Percentiles rank a stretch among this genome's conserved stretches.
Evolutionary conservation across 1,140 invertebrate genomes (phyloP).

Genomic region (Scylla paramamosain): DNA sequence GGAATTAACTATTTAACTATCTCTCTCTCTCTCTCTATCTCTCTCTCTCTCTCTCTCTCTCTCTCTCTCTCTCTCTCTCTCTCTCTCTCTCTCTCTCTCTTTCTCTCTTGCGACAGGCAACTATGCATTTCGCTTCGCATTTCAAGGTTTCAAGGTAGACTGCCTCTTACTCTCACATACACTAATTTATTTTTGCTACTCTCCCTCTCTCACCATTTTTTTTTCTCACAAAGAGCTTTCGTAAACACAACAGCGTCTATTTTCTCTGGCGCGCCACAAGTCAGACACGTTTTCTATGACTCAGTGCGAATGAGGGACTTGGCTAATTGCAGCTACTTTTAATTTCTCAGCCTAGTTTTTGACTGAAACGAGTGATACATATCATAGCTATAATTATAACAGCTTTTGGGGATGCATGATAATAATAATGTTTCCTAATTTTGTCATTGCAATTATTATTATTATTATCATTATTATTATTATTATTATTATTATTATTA

Average conservation of each 20-base stretch:
- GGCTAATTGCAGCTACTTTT: not conserved
- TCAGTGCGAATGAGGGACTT: not conserved
- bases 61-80: conserved; percentile 12
- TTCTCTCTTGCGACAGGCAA: not conserved
- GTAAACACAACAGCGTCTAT: not conserved
- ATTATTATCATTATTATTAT: not conserved
- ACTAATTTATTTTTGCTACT: not conserved
- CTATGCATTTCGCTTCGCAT: not conserved
- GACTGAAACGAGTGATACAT: not conserved
- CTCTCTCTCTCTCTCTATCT: not conserved
- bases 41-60: conserved; percentile 4
- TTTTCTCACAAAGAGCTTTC: not conserved
- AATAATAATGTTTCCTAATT: not conserved
- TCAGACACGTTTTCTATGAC: not conserved
- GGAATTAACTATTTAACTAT: not conserved
- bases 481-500: conserved; percentile 17
- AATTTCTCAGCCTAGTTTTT: not conserved
- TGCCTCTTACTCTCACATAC: not conserved
- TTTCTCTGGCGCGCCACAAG: not conserved
- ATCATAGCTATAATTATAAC: not conserved
- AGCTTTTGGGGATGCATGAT: not conserved
- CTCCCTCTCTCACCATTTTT: not conserved
- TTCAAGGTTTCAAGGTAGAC: conserved; percentile 22
- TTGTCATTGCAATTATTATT: not conserved
- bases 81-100: conserved; percentile 10